Percentiles rank a stretch among this genome's conserved stretches.
These are phyloP conservation scores for Brachionus manjavacas DNA, from an alignment of 1,140 invertebrate genomes.

Conservation along the genomic window DNA sequence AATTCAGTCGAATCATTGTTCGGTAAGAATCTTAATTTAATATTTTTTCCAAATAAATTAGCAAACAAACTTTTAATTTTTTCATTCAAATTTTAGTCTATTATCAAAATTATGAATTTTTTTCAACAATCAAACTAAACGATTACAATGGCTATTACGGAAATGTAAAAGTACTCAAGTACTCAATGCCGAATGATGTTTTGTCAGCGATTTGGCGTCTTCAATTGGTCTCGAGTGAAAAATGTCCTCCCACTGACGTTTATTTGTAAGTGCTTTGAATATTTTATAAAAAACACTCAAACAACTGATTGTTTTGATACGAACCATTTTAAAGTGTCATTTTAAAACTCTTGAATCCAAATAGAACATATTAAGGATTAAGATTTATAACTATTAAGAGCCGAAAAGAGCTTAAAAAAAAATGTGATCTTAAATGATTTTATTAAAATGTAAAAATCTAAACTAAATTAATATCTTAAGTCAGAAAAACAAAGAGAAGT, in stretches of 20 bases:
- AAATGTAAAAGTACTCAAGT: constrained; percentile 29
- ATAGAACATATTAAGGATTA: background rate
- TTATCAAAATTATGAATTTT: constrained; percentile 41
- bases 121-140: constrained; percentile 38
- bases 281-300: background rate
- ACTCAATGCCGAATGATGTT: constrained; percentile 35
- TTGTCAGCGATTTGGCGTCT: constrained; percentile 37
- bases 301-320: background rate
- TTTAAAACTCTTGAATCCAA: background rate
- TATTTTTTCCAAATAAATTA: no score
- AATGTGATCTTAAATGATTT: no score
- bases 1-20: background rate
- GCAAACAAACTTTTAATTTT: background rate
- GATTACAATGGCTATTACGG: constrained; percentile 37
- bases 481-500: no score
- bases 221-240: constrained; percentile 27
- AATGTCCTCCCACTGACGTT: constrained; percentile 10
- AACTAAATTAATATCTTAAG: no score
- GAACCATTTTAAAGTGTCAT: background rate
- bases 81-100: background rate
- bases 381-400: background rate
- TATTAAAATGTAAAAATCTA: no score
- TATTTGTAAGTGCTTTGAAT: background rate
- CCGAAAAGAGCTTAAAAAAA: no score
- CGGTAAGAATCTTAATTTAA: background rate